Evolutionary conservation across 2,113 vertebrate genomes (phyloP), one percentile per base, ranked within the genome.

Genomic region (Corvus hawaiiensis): DNA sequence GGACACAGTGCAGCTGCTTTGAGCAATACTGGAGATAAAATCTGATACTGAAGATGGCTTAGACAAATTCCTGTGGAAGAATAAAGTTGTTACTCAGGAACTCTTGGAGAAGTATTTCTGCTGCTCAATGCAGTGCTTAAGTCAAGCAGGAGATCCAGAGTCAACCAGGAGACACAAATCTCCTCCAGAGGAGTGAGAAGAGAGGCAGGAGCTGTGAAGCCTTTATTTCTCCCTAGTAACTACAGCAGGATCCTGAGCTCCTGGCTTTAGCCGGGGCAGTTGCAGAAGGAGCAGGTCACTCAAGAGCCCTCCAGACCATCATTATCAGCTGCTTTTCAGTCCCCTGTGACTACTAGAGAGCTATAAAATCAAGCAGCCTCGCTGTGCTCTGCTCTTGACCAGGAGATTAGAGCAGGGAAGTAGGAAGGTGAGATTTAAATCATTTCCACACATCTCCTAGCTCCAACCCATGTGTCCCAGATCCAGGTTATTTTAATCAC

Each of bases 11-110:
- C 94, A 97, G 94, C 93, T 96, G 90, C 90, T 93, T 93, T 82
- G 84, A 76, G 95, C 81, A 87, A 66, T 18, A 91, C 58, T 78
- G 85, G 43, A 86, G 90, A 92, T 90, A 94, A 95, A 94, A 96
- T 68, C 73, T 2, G 88, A 97, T 89, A 86, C 94, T 93, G 92
- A 94, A 93, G 83, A 94, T 82, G 88, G 89, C 93, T 96, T 89
- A 95, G 77, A 83, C 61, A 84, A 93, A 96, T 93, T 95, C 94
- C 80, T 90, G 76, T 27, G 48, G 64, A 20, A 49, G 54, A 96
- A 94, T 87, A 84, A 95, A 92, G 85, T 17, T 61, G 80, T 90
- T 88, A 71, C 73, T 75, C 14, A 7, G 92, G 56, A 93, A 37
- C 88, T 92, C 89, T 59, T 32, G 27, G 51, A 59, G 59, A 77